phyloP scores from a whole-genome alignment of 2,113 vertebrate genomes.

The Upupa epops region DNA sequence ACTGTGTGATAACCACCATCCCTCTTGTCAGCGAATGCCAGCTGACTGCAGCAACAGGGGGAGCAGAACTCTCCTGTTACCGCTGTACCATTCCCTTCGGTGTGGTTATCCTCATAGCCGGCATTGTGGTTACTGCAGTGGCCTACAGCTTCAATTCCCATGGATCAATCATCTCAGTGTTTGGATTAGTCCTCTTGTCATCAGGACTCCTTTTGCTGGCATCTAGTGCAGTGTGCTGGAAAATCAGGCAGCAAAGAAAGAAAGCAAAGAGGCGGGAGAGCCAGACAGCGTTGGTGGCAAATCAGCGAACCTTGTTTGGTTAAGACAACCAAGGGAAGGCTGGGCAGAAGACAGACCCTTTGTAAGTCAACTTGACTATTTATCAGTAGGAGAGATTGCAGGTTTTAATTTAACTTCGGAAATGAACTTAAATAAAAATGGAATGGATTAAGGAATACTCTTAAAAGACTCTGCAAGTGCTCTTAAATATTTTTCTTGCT shows the following conservation, averaged over 20 bases:
- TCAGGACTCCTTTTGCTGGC: conserved; percentile 84
- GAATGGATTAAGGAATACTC: not conserved
- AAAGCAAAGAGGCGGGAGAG: conserved; percentile 91
- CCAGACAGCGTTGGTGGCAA: conserved; percentile 86
- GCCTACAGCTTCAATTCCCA: conserved; percentile 98
- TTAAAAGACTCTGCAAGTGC: not conserved
- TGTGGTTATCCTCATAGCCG: conserved; percentile 92
- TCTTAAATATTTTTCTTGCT: conserved; percentile 6
- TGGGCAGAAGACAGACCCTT: not conserved
- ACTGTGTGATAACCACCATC: conserved; percentile 73
- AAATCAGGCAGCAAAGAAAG: conserved; percentile 84
- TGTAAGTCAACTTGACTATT: conserved; percentile 36
- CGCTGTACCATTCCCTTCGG: conserved; percentile 94
- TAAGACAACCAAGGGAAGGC: conserved; percentile 21
- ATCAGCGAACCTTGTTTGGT: conserved; percentile 85
- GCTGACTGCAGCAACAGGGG: conserved; percentile 90
- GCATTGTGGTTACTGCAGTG: conserved; percentile 88
- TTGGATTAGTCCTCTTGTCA: conserved; percentile 89
- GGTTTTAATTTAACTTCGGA: conserved; percentile 22
- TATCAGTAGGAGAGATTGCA: conserved; percentile 18
- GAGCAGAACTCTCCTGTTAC: conserved; percentile 92
- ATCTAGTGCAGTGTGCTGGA: conserved; percentile 88
- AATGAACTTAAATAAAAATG: not conserved
- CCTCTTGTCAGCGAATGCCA: conserved; percentile 88
- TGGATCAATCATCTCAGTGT: conserved; percentile 92